Conservation (phyloP, 2,797 vertebrate species). For the Trematocara caparti region DNA sequence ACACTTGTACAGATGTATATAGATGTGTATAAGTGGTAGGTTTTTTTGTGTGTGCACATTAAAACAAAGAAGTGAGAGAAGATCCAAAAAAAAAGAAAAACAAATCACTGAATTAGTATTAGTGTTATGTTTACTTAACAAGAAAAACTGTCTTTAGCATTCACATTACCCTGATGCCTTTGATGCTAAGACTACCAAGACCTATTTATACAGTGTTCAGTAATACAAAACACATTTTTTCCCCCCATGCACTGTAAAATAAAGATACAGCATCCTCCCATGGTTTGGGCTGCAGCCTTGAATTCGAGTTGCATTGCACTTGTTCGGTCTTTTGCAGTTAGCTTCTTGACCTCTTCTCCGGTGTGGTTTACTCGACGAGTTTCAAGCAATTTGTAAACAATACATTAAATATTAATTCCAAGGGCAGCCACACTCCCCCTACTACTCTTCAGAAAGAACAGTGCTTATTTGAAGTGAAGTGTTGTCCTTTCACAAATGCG, state of each 20-base stretch:
- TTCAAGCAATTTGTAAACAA: constrained; percentile 32
- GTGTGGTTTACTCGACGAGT: constrained; percentile 3
- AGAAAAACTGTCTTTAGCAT: neutral
- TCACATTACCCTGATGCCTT: neutral
- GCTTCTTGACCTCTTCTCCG: constrained; percentile 23
- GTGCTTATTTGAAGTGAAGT: neutral
- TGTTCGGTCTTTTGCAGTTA: constrained; percentile 15
- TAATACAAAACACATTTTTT: neutral
- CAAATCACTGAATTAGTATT: neutral
- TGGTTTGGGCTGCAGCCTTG: constrained; percentile 5
- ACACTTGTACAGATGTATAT: neutral
- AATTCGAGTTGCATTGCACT: constrained; percentile 22
- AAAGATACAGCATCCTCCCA: neutral
- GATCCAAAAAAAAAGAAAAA: neutral
- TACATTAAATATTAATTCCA: constrained; percentile 23
- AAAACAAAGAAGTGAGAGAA: neutral
- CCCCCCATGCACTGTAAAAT: neutral
- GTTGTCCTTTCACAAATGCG: constrained; percentile 9
- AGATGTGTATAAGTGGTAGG: neutral
- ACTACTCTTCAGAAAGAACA: neutral
- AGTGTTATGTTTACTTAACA: neutral
- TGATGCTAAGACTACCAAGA: neutral
- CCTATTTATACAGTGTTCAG: neutral
- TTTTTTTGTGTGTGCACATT: neutral
- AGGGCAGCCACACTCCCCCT: neutral